These are phyloP conservation scores for Poeciliopsis occidentalis DNA, from an alignment of 2,113 vertebrate genomes.

Conservation along the genomic window DNA sequence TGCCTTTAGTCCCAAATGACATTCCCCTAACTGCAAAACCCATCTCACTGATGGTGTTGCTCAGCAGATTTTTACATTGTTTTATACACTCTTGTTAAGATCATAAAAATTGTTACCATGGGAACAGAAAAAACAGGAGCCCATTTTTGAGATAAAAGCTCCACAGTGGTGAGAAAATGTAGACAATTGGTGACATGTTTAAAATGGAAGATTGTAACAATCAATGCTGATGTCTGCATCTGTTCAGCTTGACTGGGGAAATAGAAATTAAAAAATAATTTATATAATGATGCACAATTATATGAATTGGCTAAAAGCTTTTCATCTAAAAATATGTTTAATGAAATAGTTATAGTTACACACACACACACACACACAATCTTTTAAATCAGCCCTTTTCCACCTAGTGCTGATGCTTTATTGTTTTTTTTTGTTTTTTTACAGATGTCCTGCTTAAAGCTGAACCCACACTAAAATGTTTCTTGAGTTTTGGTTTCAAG, in stretches of 20 bases:
- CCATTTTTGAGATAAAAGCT: constrained; percentile 20
- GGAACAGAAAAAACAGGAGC: constrained; percentile 7
- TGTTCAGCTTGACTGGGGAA: too few relatives aligned
- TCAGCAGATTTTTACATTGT: constrained; percentile 16
- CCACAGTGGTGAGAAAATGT: background rate
- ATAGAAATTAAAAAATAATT: background rate
- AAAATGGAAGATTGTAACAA: background rate
- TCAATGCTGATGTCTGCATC: too few relatives aligned
- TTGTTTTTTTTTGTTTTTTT: too few relatives aligned
- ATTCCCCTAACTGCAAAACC: constrained; percentile 11
- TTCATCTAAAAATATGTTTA: constrained; percentile 52
- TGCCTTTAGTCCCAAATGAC: constrained; percentile 1
- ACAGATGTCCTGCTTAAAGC: background rate
- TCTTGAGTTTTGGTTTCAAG: too few relatives aligned
- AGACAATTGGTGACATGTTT: background rate
- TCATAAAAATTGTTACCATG: background rate
- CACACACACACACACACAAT: constrained; percentile 66
- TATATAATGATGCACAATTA: background rate
- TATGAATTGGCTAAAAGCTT: constrained; percentile 27
- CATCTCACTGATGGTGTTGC: background rate
- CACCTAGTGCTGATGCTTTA: background rate
- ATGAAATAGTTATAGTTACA: constrained; percentile 58
- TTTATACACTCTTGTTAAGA: background rate
- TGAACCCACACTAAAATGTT: too few relatives aligned
- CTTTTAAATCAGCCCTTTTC: constrained; percentile 44